Percentiles rank a stretch among this genome's conserved stretches.
Evolutionary conservation across 2,113 vertebrate genomes (phyloP).

Genomic region (Erythrocebus patas): DNA sequence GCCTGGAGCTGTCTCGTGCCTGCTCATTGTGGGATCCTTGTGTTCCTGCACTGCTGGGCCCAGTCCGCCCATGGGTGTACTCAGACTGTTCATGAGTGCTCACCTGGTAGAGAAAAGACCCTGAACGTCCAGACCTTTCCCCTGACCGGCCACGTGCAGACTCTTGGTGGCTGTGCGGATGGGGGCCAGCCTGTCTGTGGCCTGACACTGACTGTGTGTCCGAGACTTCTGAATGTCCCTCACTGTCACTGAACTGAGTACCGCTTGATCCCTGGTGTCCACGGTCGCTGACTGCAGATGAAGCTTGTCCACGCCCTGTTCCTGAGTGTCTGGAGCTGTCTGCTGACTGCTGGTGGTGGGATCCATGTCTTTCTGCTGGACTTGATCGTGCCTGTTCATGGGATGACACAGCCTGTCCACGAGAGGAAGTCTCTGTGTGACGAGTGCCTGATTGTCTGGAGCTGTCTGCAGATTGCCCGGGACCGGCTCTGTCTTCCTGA

Average conservation of each 20-base stretch:
- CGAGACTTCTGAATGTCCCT: neutral
- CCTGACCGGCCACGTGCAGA: fast-evolving
- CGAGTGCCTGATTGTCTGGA: no score
- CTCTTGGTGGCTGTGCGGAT: neutral
- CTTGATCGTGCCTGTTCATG: no score
- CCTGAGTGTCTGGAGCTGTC: no score
- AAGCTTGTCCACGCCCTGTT: no score
- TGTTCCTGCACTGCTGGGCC: fast-evolving
- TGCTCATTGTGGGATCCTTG: neutral
- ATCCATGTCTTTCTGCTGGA: no score
- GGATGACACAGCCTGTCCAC: no score
- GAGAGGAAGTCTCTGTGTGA: no score
- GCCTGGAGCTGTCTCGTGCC: neutral
- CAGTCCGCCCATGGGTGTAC: fast-evolving
- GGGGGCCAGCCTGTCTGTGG: fast-evolving
- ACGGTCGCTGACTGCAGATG: no score
- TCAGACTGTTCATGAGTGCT: neutral
- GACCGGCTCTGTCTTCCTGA: no score
- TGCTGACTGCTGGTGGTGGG: no score
- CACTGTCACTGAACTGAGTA: neutral
- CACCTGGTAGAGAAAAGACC: neutral
- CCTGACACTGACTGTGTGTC: neutral
- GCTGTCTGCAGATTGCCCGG: no score
- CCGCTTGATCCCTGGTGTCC: no score
- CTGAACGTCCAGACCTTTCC: neutral